These are phyloP conservation scores for Ophion costatus DNA, from an alignment of 2,888 invertebrate genomes.

Conservation along the genomic window DNA sequence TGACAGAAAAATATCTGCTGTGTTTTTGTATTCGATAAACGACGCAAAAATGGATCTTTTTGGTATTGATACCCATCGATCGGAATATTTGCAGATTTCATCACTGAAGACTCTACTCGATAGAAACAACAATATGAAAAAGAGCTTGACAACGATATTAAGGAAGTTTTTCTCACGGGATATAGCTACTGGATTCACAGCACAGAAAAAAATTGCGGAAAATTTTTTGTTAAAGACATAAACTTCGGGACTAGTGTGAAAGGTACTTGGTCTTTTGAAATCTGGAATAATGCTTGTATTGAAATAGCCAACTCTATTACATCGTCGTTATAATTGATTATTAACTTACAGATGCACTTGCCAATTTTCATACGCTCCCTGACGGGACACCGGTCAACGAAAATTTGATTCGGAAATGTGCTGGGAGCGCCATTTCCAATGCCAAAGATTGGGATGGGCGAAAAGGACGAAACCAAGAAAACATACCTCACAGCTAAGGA, in stretches of 20 bases:
- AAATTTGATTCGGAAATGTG: conserved; percentile 10
- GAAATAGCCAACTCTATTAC: not conserved
- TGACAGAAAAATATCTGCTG: not conserved
- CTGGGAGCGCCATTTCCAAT: conserved; percentile 27
- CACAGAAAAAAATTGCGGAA: conserved; percentile 66
- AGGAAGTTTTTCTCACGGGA: conserved; percentile 69
- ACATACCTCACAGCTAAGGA: too few relatives aligned
- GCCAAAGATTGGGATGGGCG: conserved; percentile 44
- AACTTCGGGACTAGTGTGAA: conserved; percentile 66
- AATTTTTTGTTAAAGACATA: conserved; percentile 66
- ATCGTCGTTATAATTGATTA: not conserved
- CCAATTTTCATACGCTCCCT: conserved; percentile 26
- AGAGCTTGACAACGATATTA: conserved; percentile 70
- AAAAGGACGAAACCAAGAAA: not conserved
- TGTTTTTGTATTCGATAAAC: not conserved
- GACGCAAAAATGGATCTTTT: too few relatives aligned
- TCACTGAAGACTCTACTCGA: conserved; percentile 59
- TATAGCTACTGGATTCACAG: conserved; percentile 68
- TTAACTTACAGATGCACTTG: conserved; percentile 28
- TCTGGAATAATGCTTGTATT: not conserved
- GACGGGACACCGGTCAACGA: conserved; percentile 37
- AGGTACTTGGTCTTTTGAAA: conserved; percentile 52
- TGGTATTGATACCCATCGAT: not conserved
- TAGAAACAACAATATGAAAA: conserved; percentile 66
- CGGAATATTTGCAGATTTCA: conserved; percentile 55